phyloP scores from a whole-genome alignment of 2,888 invertebrate genomes.

The Troilus luridus region DNA sequence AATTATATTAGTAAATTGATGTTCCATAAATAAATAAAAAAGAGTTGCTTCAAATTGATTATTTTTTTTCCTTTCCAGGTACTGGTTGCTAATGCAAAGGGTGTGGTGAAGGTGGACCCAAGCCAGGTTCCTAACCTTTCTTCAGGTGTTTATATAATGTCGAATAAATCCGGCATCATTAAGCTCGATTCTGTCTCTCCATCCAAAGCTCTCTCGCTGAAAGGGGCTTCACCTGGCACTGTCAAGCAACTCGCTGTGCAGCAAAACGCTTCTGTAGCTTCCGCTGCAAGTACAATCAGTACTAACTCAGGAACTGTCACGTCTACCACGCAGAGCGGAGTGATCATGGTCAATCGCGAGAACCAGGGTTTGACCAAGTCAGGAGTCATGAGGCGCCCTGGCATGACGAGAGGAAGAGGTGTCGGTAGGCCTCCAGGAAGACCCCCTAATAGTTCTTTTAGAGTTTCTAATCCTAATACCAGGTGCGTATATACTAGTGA shows the following conservation, averaged over 20 bases:
- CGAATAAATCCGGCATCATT: slow-evolving; percentile 77
- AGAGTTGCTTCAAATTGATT: neutral
- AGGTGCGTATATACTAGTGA: slow-evolving; percentile 54
- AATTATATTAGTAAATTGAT: too few species aligned
- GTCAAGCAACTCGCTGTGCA: slow-evolving; percentile 61
- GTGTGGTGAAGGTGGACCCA: slow-evolving; percentile 82
- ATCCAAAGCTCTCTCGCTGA: slow-evolving; percentile 64
- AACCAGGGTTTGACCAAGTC: slow-evolving; percentile 51
- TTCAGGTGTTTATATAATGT: slow-evolving; percentile 78
- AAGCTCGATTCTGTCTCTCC: slow-evolving; percentile 65
- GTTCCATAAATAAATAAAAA: too few species aligned
- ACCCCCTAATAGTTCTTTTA: neutral
- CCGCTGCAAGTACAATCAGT: slow-evolving; percentile 18
- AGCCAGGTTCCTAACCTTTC: slow-evolving; percentile 76
- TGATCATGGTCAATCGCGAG: slow-evolving; percentile 60
- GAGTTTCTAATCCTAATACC: slow-evolving; percentile 58
- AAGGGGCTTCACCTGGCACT: slow-evolving; percentile 39
- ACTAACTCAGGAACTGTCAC: slow-evolving; percentile 33
- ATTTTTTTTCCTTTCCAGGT: slow-evolving; percentile 65
- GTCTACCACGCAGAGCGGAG: slow-evolving; percentile 53
- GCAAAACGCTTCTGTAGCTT: slow-evolving; percentile 55
- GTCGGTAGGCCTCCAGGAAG: slow-evolving; percentile 57
- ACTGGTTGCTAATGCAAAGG: slow-evolving; percentile 75
- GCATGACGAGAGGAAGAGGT: slow-evolving; percentile 53
- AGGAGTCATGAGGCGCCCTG: slow-evolving; percentile 54